Base-by-base conservation (phyloP, 2,113 vertebrate species). In the Caranx ignobilis region DNA sequence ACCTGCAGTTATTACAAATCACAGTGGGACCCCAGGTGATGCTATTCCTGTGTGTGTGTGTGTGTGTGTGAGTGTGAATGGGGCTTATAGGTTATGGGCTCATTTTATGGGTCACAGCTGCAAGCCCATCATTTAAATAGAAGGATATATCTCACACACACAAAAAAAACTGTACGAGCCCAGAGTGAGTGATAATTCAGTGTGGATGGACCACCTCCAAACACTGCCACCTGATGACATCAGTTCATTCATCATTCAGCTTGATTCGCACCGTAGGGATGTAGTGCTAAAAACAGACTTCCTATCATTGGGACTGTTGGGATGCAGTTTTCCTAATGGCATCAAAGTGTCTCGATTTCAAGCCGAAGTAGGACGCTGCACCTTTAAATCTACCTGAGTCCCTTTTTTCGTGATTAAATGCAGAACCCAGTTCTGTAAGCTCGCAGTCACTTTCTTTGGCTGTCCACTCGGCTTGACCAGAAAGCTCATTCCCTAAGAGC, bases 401-500 rank as follows among this genome's bases (percentile, higher is more conserved):
- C 34, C 31, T 67, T 32, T 32, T n/a, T 50, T 31, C 32, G 47
- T 77, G 79, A 82, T 80, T 82, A 45, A 73, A 73, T 80, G 54
- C 35, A 31, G 69, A 82, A 34, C 16, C 72, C 47, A 21, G 43
- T 57, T 39, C 59, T 48, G 34, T 54, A 34, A 81, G 79, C 55
- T 81, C 76, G 41, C 79, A 41, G 72, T 79, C 43, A 62, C 56
- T 68, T 68, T 71, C 69, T 67, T 56, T 64, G 76, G 62, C 80
- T 10, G 63, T 57, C 79, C 34, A 48, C 61, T 65, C 50, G 39
- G 67, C 62, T 63, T 72, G 80, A 85, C 75, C 71, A 69, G 71
- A 78, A 81, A 82, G 62, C 87, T 89, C 79, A 84, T 89, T 84
- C 65, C 55, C 87, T 91, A 79, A 90, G 87, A 89, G 88, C 84